phyloP scores from a whole-genome alignment of 2,888 invertebrate genomes.

The Luffia ferchaultella region DNA sequence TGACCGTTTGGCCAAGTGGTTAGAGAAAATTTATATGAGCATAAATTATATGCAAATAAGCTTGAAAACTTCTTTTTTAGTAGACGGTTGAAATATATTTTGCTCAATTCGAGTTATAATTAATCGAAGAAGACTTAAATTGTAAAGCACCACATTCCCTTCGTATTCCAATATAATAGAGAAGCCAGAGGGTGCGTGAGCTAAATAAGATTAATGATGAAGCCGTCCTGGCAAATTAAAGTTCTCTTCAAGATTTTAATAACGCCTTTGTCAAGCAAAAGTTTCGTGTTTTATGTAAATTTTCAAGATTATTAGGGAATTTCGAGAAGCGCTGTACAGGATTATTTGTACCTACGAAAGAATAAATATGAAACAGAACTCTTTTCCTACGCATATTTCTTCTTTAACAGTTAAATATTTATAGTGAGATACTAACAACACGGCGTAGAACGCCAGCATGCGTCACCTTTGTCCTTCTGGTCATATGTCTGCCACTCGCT shows the following conservation, averaged over 20 bases:
- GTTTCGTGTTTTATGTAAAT: conserved; percentile 41
- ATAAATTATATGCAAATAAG: neutral
- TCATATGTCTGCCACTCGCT: no score
- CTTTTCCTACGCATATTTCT: no score
- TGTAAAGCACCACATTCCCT: neutral
- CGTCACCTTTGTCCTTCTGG: no score
- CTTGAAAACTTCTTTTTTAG: no score
- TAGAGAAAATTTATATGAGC: neutral
- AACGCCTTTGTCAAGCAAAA: conserved; percentile 42
- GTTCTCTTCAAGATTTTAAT: conserved; percentile 50
- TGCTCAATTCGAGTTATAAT: neutral
- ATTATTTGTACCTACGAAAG: no score
- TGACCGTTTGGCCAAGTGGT: no score
- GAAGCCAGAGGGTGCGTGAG: conserved; percentile 26
- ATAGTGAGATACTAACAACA: no score
- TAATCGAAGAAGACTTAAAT: neutral
- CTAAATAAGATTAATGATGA: conserved; percentile 49
- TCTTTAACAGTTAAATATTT: no score
- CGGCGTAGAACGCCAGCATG: no score
- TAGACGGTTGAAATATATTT: no score
- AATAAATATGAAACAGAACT: no score
- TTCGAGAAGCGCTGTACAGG: no score
- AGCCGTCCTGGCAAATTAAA: conserved; percentile 49
- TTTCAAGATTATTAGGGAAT: conserved; percentile 28
- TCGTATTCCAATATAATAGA: conserved; percentile 17